These are phyloP conservation scores for Anguilla pacifica DNA, from an alignment of 2,797 vertebrate species.

Conservation along the genomic window DNA sequence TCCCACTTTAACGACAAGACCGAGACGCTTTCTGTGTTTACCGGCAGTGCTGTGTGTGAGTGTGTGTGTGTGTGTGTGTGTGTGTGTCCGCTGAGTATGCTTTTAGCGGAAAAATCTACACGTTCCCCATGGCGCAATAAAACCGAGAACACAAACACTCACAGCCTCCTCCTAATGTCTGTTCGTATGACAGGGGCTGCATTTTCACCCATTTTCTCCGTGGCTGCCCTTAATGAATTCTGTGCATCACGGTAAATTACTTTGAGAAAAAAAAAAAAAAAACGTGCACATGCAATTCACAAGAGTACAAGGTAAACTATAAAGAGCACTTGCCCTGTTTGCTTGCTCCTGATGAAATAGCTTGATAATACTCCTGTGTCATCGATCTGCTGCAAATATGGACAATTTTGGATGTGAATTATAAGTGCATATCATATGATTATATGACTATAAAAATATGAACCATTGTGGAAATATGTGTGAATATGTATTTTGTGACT, in stretches of 20 bases:
- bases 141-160: background rate
- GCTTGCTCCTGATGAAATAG: background rate
- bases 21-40: background rate
- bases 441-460: too few species aligned
- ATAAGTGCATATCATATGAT: too few species aligned
- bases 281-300: background rate
- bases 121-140: conserved; percentile 13
- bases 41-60: background rate
- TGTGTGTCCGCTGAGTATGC: background rate
- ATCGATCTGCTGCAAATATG: background rate
- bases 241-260: background rate
- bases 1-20: background rate
- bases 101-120: background rate
- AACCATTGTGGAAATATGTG: background rate
- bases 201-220: background rate
- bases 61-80: too few species aligned
- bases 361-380: background rate
- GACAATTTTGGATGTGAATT: background rate
- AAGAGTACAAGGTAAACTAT: background rate
- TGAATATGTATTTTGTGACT: background rate
- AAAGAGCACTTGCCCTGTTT: background rate
- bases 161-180: background rate
- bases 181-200: background rate
- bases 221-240: background rate
- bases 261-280: background rate